Conservation (phyloP, 2,888 invertebrate genomes). For the Theodoxus fluviatilis region DNA sequence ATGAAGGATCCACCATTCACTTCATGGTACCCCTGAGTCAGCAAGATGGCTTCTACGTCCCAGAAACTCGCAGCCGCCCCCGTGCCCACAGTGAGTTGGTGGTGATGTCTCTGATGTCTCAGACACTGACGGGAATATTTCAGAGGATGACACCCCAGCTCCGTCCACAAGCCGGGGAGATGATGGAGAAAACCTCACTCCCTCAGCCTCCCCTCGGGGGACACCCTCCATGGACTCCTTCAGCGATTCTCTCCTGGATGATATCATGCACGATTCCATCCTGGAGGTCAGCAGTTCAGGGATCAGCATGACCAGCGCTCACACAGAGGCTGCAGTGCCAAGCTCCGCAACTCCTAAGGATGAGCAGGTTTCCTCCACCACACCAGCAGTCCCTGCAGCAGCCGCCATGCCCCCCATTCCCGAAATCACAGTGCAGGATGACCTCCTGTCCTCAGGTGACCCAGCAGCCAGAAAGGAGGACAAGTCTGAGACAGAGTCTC, state of each 20-base stretch:
- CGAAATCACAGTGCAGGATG: conserved; percentile 1
- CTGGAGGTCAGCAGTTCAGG: too few relatives aligned
- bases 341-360: too few relatives aligned
- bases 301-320: too few relatives aligned
- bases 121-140: too few relatives aligned
- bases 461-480: conserved; percentile 20
- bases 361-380: conserved; percentile 17
- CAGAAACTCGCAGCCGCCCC: conserved; percentile 47
- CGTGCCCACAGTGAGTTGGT: too few relatives aligned
- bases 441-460: conserved; percentile 19
- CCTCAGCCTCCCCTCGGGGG: not conserved
- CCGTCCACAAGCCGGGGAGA: not conserved
- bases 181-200: not conserved
- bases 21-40: conserved; percentile 67
- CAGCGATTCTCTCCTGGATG: too few relatives aligned
- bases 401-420: not conserved
- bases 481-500: conserved; percentile 28
- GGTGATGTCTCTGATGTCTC: too few relatives aligned
- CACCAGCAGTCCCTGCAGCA: not conserved
- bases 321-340: too few relatives aligned
- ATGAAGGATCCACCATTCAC: conserved; percentile 62
- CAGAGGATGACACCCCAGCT: conserved; percentile 5
- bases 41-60: conserved; percentile 67
- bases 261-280: too few relatives aligned
- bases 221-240: not conserved